Percentiles rank a stretch among this genome's conserved stretches.
These are phyloP conservation scores for Aphrophora alni DNA, from an alignment of 2,888 invertebrate genomes.

Conservation along the genomic window DNA sequence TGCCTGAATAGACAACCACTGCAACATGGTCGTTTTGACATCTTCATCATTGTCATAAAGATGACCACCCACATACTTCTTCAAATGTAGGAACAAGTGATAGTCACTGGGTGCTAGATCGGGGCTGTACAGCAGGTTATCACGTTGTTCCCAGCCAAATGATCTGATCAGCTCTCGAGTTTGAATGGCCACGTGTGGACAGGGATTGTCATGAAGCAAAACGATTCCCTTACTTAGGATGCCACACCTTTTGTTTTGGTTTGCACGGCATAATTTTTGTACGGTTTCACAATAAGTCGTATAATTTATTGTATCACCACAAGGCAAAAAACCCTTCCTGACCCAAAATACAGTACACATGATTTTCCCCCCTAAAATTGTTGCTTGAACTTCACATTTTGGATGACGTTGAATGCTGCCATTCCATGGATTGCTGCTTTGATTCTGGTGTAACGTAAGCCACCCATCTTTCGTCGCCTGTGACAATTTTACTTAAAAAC, in stretches of 20 bases:
- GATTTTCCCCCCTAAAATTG: conserved; percentile 9
- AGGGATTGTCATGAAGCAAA: conserved; percentile 46
- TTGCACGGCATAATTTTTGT: conserved; percentile 39
- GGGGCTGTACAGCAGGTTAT: conserved; percentile 39
- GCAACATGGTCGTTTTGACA: conserved; percentile 14
- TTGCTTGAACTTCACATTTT: neutral
- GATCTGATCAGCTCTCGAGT: conserved; percentile 30
- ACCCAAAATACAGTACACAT: conserved; percentile 50
- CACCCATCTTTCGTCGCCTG: neutral
- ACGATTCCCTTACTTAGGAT: conserved; percentile 42
- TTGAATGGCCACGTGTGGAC: conserved; percentile 38
- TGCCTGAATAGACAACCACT: conserved; percentile 23
- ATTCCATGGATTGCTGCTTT: neutral
- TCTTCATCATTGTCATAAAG: conserved; percentile 26
- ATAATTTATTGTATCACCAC: conserved; percentile 41
- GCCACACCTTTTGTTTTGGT: conserved; percentile 44
- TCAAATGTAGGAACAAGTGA: conserved; percentile 38
- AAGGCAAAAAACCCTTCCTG: conserved; percentile 42
- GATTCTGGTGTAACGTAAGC: neutral
- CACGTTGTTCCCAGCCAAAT: conserved; percentile 43
- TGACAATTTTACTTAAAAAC: neutral
- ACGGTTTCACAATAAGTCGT: conserved; percentile 39
- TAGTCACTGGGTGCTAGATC: conserved; percentile 43
- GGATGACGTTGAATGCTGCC: neutral
- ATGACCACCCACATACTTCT: conserved; percentile 32